Conservation (phyloP, 2,113 vertebrate species). For the Lynx canadensis region DNA sequence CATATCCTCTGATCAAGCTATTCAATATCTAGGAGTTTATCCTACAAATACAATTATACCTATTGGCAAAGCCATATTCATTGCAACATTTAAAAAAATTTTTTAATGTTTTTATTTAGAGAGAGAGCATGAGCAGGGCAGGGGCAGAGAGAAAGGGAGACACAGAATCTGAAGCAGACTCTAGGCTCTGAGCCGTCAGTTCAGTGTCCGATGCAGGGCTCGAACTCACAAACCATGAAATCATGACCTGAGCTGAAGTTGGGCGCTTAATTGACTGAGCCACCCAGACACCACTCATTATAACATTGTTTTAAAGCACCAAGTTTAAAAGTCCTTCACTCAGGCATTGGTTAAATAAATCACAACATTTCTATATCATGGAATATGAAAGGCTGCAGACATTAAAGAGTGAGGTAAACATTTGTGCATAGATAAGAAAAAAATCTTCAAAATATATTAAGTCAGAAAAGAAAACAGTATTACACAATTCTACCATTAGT, state of each 20-base stretch:
- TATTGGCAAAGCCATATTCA: slow-evolving; percentile 10
- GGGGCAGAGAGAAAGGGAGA: too few relatives aligned
- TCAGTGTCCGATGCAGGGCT: too few relatives aligned
- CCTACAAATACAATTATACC: neutral
- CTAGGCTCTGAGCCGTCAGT: too few relatives aligned
- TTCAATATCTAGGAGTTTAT: slow-evolving; percentile 5
- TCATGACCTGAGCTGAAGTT: too few relatives aligned
- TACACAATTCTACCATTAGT: neutral
- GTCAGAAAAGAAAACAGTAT: neutral
- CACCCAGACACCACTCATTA: neutral
- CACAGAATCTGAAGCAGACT: too few relatives aligned
- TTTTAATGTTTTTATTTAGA: too few relatives aligned
- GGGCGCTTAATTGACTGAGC: too few relatives aligned
- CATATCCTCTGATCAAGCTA: slow-evolving; percentile 23
- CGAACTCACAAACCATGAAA: too few relatives aligned
- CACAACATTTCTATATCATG: neutral
- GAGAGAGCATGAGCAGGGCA: too few relatives aligned
- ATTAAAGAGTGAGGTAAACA: slow-evolving; percentile 43
- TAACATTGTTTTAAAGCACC: slow-evolving; percentile 11
- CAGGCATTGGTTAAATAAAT: slow-evolving; percentile 13
- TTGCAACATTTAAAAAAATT: neutral
- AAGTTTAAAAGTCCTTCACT: slow-evolving; percentile 24
- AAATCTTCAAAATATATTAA: neutral
- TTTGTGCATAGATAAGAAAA: neutral
- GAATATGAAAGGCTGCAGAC: neutral